Evolutionary conservation across 2,797 vertebrate species (phyloP).

Genomic region (Buphagus erythrorhynchus): DNA sequence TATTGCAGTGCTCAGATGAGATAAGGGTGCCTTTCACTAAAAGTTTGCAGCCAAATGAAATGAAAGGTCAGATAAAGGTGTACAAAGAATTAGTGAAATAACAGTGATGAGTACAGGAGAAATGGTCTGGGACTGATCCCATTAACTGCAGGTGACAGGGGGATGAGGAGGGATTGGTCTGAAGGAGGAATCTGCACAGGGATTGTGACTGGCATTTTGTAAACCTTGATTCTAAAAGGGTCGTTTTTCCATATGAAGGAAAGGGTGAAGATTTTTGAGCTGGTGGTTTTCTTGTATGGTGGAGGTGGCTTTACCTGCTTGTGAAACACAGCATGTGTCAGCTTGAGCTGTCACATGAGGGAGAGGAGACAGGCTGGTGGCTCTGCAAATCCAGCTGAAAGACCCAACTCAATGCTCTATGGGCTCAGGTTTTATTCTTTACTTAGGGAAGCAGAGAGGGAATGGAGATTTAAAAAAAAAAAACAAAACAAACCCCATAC

Average conservation of each 20-base stretch:
- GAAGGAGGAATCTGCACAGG: neutral
- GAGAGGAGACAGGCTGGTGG: neutral
- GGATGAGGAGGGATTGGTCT: neutral
- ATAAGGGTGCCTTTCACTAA: neutral
- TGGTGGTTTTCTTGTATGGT: neutral
- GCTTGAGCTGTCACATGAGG: neutral
- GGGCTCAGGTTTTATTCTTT: neutral
- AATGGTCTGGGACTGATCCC: neutral
- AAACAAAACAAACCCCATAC: neutral
- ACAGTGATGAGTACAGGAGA: neutral
- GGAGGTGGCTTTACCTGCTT: neutral
- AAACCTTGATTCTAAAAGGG: neutral
- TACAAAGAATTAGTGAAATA: neutral
- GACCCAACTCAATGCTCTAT: neutral
- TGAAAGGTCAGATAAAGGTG: neutral
- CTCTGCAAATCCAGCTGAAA: neutral
- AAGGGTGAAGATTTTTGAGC: neutral
- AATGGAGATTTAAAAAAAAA: neutral
- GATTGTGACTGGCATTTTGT: neutral
- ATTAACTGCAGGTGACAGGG: neutral
- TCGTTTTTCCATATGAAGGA: rapidly evolving
- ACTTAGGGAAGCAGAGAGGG: neutral
- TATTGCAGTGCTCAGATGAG: neutral
- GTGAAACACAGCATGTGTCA: rapidly evolving
- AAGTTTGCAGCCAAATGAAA: neutral